Conservation (phyloP, 2,888 invertebrate genomes). For the Drosophila putrida region DNA sequence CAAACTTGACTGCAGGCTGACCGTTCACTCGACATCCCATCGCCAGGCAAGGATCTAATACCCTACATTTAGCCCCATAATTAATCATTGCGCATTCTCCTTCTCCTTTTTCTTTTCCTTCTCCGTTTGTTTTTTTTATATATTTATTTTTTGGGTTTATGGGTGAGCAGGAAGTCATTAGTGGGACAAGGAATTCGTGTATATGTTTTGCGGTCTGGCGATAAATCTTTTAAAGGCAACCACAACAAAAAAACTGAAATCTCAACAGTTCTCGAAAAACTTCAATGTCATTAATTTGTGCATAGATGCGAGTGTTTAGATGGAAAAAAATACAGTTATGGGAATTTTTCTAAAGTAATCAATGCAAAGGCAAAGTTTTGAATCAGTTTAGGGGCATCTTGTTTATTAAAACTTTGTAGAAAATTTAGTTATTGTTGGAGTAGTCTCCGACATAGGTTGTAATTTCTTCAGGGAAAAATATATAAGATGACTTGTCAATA, state of each 20-base stretch:
- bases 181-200: conserved; percentile 40
- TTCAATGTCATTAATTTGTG: conserved; percentile 32
- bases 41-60: conserved; percentile 75
- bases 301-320: conserved; percentile 1
- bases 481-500: too few species aligned
- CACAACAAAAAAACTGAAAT: conserved; percentile 2
- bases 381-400: conserved; percentile 1
- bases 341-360: not conserved
- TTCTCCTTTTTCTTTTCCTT: conserved; percentile 1
- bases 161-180: conserved; percentile 79
- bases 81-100: conserved; percentile 61
- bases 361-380: not conserved
- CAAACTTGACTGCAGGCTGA: conserved; percentile 56
- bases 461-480: too few species aligned
- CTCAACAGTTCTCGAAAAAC: conserved; percentile 34
- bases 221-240: conserved; percentile 50
- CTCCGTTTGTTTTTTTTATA: not conserved
- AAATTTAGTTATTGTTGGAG: not conserved
- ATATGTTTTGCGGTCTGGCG: conserved; percentile 23
- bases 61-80: conserved; percentile 60
- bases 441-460: too few species aligned
- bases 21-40: conserved; percentile 34
- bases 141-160: conserved; percentile 60
- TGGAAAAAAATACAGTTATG: conserved; percentile 26
- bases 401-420: not conserved